Percentiles rank a stretch among this genome's conserved stretches.
Conservation (phyloP, 2,113 vertebrate species). For the Alethe diademata region DNA sequence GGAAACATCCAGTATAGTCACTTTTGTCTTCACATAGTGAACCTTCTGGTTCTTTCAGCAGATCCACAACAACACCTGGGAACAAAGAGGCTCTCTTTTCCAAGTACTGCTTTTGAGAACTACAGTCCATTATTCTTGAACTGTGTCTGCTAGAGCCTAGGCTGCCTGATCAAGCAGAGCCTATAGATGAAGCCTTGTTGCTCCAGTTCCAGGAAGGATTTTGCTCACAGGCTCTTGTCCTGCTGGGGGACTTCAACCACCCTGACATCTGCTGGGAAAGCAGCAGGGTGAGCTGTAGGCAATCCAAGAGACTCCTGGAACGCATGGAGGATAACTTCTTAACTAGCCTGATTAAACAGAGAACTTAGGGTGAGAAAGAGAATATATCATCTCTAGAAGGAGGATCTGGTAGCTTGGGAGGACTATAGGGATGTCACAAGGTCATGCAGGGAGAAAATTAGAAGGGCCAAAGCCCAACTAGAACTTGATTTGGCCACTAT, state of each 20-base stretch:
- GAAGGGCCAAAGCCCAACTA: not conserved
- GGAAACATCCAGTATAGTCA: not conserved
- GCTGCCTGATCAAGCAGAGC: not conserved
- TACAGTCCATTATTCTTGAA: not conserved
- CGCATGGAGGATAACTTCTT: not conserved
- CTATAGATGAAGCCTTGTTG: not conserved
- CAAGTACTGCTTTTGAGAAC: slow-evolving; percentile 1
- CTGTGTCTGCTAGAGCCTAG: not conserved
- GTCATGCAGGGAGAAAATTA: not conserved
- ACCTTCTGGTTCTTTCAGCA: slow-evolving; percentile 11
- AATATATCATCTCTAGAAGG: not conserved
- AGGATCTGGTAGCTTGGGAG: not conserved
- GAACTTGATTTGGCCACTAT: not conserved
- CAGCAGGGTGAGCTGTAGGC: not conserved
- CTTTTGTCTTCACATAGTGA: not conserved
- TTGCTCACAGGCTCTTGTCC: not conserved
- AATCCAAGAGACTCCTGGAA: not conserved
- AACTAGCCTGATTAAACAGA: not conserved
- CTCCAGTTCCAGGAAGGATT: not conserved
- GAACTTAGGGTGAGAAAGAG: not conserved
- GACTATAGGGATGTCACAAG: accelerated
- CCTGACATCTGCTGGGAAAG: not conserved
- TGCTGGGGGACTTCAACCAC: not conserved
- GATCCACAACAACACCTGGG: not conserved
- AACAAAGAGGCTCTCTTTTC: slow-evolving; percentile 27